Percentiles rank a stretch among this genome's conserved stretches.
Conservation (phyloP, 2,113 vertebrate species). For the Zeus faber region DNA sequence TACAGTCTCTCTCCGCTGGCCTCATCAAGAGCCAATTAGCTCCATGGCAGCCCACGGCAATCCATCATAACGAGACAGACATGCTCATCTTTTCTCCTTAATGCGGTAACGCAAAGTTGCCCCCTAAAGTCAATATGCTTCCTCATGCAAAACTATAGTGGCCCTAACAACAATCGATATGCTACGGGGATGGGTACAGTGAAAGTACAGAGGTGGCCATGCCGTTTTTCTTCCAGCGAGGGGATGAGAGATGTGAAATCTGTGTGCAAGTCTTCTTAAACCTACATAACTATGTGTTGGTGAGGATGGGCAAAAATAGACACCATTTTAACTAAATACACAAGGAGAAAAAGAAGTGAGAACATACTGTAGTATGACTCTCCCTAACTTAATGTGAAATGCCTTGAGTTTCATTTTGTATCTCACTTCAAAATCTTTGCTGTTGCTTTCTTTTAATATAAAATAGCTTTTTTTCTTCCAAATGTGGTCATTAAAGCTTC, state of each 20-base stretch:
- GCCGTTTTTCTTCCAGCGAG: constrained; percentile 11
- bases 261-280: no score
- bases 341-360: no score
- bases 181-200: constrained; percentile 7
- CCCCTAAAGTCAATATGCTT: constrained; percentile 55
- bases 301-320: no score
- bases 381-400: no score
- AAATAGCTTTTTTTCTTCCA: no score
- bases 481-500: no score
- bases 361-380: no score
- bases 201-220: constrained; percentile 19
- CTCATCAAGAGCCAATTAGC: constrained; percentile 74
- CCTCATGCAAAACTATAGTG: constrained; percentile 50
- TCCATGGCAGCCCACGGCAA: constrained; percentile 55
- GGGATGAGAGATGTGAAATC: neutral
- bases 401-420: no score
- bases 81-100: constrained; percentile 67
- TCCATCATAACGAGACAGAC: constrained; percentile 70
- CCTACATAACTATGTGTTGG: no score
- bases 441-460: no score
- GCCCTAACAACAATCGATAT: constrained; percentile 45
- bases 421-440: no score
- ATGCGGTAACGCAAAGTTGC: constrained; percentile 51
- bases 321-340: no score
- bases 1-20: constrained; percentile 60